A percentile compares a stretch with the other conserved stretches of the same genome.
Conservation (phyloP, 2,113 vertebrate species). For the Burhinus oedicnemus region DNA sequence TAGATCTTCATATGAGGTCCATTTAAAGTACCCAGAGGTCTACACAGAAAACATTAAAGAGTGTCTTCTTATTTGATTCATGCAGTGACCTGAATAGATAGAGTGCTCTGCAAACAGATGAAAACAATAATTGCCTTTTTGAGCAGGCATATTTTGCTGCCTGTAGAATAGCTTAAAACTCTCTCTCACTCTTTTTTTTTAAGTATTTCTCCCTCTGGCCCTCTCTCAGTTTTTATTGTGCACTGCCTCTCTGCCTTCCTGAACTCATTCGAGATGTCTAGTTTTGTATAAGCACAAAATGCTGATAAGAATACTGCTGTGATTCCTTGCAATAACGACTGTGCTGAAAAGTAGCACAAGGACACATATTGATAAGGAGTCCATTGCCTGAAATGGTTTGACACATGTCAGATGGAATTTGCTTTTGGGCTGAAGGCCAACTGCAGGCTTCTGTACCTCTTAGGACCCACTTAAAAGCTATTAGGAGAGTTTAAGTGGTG, state of each 20-base stretch:
- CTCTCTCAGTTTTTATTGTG: neutral
- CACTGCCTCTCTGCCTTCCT: neutral
- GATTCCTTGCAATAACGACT: neutral
- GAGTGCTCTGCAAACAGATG: neutral
- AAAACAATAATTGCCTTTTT: constrained; percentile 32
- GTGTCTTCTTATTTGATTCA: constrained; percentile 9
- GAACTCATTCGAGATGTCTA: neutral
- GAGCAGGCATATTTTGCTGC: neutral
- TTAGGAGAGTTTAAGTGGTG: constrained; percentile 27
- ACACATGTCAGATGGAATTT: neutral
- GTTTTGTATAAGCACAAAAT: neutral
- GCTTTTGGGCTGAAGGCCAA: neutral
- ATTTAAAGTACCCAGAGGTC: neutral
- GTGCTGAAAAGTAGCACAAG: constrained; percentile 9
- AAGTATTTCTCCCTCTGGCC: neutral
- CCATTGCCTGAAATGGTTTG: neutral
- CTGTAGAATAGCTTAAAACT: neutral
- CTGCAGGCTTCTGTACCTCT: neutral
- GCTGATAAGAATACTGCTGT: neutral
- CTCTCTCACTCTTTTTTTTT: neutral
- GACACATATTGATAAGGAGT: constrained; percentile 10
- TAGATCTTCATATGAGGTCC: neutral
- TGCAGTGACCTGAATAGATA: constrained; percentile 26
- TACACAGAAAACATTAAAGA: neutral
- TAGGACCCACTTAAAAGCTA: constrained; percentile 43